Percentiles rank a stretch among this genome's conserved stretches.
phyloP scores from a whole-genome alignment of 2,888 invertebrate genomes.

The Clistopyga incitator region DNA sequence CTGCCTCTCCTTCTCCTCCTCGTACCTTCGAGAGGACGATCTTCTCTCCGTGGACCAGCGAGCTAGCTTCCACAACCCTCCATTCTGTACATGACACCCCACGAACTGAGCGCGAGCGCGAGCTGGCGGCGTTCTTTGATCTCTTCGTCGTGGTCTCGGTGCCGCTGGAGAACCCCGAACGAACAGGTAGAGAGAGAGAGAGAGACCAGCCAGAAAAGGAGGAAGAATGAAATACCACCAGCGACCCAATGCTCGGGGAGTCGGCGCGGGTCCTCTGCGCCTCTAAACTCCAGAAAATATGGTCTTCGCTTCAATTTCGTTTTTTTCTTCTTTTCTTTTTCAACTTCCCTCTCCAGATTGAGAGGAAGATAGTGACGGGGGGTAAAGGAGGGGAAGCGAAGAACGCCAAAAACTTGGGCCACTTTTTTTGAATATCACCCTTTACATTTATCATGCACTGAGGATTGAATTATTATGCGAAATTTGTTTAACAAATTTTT shows the following conservation, averaged over 20 bases:
- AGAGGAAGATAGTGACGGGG: constrained; percentile 49
- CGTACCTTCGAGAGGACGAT: constrained; percentile 34
- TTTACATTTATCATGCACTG: constrained; percentile 26
- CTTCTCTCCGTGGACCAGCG: constrained; percentile 33
- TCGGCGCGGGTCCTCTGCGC: constrained; percentile 67
- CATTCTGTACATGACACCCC: constrained; percentile 78
- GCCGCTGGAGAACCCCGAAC: constrained; percentile 43
- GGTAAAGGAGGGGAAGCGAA: constrained; percentile 61
- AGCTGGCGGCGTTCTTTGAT: constrained; percentile 70
- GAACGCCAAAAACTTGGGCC: constrained; percentile 56
- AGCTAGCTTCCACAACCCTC: constrained; percentile 53
- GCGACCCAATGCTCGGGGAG: constrained; percentile 64
- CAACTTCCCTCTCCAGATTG: constrained; percentile 43
- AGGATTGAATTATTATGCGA: too few species aligned
- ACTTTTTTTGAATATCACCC: neutral
- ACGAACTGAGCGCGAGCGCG: constrained; percentile 78
- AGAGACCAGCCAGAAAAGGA: constrained; percentile 37
- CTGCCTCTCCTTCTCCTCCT: constrained; percentile 36
- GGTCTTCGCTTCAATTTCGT: constrained; percentile 64
- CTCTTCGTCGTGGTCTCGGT: constrained; percentile 49
- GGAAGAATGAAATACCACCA: constrained; percentile 66
- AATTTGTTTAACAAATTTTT: too few species aligned
- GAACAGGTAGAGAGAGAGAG: constrained; percentile 68
- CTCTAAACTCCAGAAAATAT: constrained; percentile 80
- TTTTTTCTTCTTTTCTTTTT: constrained; percentile 48